Conservation (phyloP, 2,113 vertebrate genomes). For the Channa maculata region DNA sequence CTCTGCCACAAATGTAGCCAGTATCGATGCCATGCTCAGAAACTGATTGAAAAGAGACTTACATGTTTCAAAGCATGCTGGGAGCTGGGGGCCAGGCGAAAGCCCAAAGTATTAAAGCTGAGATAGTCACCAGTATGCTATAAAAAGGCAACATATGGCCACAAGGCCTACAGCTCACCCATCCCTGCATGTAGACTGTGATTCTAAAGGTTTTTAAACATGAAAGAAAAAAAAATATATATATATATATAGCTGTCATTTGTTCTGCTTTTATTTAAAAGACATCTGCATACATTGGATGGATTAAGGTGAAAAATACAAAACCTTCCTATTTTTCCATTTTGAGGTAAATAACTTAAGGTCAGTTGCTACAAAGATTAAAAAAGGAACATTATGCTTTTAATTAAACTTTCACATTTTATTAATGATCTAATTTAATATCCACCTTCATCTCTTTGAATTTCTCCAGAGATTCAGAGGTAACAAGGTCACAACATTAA, state of each 20-base stretch:
- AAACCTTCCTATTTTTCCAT: neutral
- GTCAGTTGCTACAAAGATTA: neutral
- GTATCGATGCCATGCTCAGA: slow-evolving; percentile 84
- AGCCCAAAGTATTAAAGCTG: slow-evolving; percentile 83
- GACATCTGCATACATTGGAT: neutral
- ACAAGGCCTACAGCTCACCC: slow-evolving; percentile 55
- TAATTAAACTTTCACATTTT: slow-evolving; percentile 15
- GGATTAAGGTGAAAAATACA: neutral
- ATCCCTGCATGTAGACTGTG: slow-evolving; percentile 35
- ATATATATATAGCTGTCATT: no score
- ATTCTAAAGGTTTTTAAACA: slow-evolving; percentile 40
- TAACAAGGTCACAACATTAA: slow-evolving; percentile 51
- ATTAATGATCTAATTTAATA: slow-evolving; percentile 31
- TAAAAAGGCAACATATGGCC: slow-evolving; percentile 76
- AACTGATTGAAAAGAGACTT: slow-evolving; percentile 86
- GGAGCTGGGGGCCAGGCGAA: slow-evolving; percentile 84
- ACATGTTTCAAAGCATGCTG: slow-evolving; percentile 87
- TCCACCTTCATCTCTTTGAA: neutral
- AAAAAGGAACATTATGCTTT: slow-evolving; percentile 17
- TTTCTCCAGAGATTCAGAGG: slow-evolving; percentile 40
- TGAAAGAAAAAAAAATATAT: neutral
- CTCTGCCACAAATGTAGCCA: slow-evolving; percentile 82
- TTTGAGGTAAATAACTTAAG: slow-evolving; percentile 5
- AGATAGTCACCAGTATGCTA: slow-evolving; percentile 80
- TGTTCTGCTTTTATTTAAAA: neutral